Evolutionary conservation across 92 coral and sea anemone genomes (phyloP).

Genomic region (Muricea muricata): DNA sequence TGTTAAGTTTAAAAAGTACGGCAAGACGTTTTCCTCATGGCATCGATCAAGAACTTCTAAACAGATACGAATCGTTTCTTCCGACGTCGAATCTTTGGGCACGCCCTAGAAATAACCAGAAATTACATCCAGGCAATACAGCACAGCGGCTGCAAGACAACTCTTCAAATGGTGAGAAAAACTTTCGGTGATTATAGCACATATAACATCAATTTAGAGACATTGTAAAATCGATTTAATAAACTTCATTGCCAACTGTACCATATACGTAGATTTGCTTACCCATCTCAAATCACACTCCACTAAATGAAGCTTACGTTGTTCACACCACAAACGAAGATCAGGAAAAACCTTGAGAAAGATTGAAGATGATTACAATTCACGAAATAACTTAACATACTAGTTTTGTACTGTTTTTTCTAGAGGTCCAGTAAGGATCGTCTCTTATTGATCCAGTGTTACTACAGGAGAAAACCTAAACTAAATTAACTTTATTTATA

Average conservation of each 20-base stretch:
- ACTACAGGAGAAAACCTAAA: too few species aligned
- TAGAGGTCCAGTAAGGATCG: background rate
- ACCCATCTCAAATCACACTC: slow-evolving; percentile 99
- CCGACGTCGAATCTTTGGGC: slow-evolving; percentile 93
- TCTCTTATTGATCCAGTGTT: too few species aligned
- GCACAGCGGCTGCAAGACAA: too few species aligned
- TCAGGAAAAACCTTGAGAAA: slow-evolving; percentile 87
- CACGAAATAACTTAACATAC: background rate
- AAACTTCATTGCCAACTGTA: too few species aligned
- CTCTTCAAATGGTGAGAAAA: too few species aligned
- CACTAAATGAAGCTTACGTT: slow-evolving; percentile 93
- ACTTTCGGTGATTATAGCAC: too few species aligned
- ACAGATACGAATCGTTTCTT: slow-evolving; percentile 89
- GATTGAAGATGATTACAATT: background rate
- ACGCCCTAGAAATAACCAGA: slow-evolving; percentile 71
- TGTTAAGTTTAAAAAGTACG: slow-evolving; percentile 90
- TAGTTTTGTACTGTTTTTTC: background rate
- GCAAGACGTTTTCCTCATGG: slow-evolving; percentile 86
- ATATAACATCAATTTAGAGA: too few species aligned
- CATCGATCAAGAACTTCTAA: slow-evolving; percentile 95
- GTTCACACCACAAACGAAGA: slow-evolving; percentile 97
- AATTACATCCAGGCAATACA: too few species aligned
- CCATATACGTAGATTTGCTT: slow-evolving; percentile 36
- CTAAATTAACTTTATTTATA: too few species aligned
- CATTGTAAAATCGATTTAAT: too few species aligned